Evolutionary conservation across 2,888 invertebrate species (phyloP).

Genomic region (Andrena marginata): DNA sequence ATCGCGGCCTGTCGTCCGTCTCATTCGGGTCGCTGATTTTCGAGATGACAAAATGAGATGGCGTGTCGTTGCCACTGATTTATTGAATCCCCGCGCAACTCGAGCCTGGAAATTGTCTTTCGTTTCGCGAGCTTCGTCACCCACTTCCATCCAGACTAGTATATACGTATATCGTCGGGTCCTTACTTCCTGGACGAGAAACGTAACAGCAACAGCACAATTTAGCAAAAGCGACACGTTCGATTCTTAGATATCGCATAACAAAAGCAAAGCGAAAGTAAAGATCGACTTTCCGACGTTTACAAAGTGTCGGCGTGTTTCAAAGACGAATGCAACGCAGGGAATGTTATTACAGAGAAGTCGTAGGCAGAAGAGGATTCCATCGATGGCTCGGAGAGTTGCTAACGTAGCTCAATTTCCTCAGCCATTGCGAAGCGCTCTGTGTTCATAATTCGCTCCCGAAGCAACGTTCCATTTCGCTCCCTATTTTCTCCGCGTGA

Average conservation of each 20-base stretch:
- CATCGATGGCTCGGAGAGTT: background rate
- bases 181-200: background rate
- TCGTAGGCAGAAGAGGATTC: background rate
- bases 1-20: background rate
- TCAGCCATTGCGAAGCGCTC: conserved; percentile 4
- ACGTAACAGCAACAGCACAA: background rate
- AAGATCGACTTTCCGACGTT: background rate
- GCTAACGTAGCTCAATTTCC: conserved; percentile 22
- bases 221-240: background rate
- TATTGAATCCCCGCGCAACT: background rate
- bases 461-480: background rate
- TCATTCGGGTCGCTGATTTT: background rate
- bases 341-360: background rate
- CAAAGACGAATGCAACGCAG: too few relatives aligned
- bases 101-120: background rate
- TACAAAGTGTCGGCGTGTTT: too few relatives aligned
- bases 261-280: background rate
- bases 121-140: background rate
- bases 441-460: conserved; percentile 30
- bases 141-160: background rate
- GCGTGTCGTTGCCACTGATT: background rate
- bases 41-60: background rate
- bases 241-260: background rate
- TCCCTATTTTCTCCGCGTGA: conserved; percentile 16
- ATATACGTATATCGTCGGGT: too few relatives aligned